Evolutionary conservation across 2,888 invertebrate species (phyloP), one percentile per base, ranked within the genome.

Genomic region (Galeruca laticollis): DNA sequence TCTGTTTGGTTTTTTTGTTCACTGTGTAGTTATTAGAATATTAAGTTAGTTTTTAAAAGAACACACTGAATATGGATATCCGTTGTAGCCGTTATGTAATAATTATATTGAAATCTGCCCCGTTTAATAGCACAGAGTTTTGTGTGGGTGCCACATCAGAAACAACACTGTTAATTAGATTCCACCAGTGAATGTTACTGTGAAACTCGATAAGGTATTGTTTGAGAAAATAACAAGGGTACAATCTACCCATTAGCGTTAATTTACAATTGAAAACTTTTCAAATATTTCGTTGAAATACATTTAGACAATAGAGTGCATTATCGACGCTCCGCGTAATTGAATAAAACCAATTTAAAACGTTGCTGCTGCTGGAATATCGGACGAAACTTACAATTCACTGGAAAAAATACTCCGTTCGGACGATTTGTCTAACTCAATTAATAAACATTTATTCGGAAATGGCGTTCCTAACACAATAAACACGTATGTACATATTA

Each of bases 361-460:
- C 6, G 26, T n/a, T 40, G 13, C 40, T 13, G 13, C 40, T n/a
- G n/a, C 40, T n/a, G 2, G 13, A 40, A 40, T n/a, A n/a, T 40
- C 40, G 1, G 40, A n/a, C 4, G 2, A 1, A 13, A 13, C n/a
- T 13, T 13, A 13, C 3, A 3, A 5, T 13, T 3, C 13, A 40
- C n/a, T n/a, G 5, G n/a, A 40, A 40, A 37, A 9, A n/a, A 40
- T n/a, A 40, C 35, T 11, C 9, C 11, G 2, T 35, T 33, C 20
- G 9, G 15, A n/a, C 18, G 40, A 20, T 40, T 21, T 26, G 60
- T 60, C 15, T 13, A 60, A 60, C 6, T 15, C 31, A 33, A 31
- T 61, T 61, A 61, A 61, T 61, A 61, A 61, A 61, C 49, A 61
- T 63, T 63, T 57, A 64, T 64, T 64, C 64, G 56, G 57, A 64